These are phyloP conservation scores for Zygaena filipendulae DNA, from an alignment of 2,888 invertebrate species.

Conservation along the genomic window DNA sequence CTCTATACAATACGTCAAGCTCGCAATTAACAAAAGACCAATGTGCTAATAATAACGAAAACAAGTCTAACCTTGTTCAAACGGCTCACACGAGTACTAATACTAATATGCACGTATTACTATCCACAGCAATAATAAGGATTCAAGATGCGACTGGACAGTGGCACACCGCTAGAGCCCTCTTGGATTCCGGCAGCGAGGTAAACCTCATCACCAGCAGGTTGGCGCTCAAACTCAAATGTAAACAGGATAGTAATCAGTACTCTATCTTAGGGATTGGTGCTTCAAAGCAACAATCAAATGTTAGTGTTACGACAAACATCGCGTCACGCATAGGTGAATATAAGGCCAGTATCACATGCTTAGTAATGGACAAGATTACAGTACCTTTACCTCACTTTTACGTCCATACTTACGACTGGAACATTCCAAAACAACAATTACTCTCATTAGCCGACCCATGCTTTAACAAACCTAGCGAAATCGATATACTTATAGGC, in stretches of 20 bases:
- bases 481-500: background rate
- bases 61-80: no score
- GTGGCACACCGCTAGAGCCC: background rate
- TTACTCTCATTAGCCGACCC: conserved; percentile 1
- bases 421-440: background rate
- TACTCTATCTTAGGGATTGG: no score
- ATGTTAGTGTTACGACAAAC: no score
- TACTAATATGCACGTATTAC: background rate
- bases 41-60: no score
- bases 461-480: background rate
- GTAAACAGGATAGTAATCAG: no score
- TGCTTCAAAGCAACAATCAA: no score
- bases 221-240: background rate
- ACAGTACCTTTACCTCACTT: no score
- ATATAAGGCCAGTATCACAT: background rate
- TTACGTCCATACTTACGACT: background rate
- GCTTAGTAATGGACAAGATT: background rate
- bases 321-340: no score
- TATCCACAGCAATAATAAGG: conserved; percentile 1
- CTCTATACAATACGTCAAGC: no score
- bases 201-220: background rate
- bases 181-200: conserved; percentile 1
- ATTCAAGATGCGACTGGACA: background rate
- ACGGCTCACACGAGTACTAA: no score
- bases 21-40: no score